phyloP scores from a whole-genome alignment of 2,113 vertebrate species.

The Ploceus nigricollis region DNA sequence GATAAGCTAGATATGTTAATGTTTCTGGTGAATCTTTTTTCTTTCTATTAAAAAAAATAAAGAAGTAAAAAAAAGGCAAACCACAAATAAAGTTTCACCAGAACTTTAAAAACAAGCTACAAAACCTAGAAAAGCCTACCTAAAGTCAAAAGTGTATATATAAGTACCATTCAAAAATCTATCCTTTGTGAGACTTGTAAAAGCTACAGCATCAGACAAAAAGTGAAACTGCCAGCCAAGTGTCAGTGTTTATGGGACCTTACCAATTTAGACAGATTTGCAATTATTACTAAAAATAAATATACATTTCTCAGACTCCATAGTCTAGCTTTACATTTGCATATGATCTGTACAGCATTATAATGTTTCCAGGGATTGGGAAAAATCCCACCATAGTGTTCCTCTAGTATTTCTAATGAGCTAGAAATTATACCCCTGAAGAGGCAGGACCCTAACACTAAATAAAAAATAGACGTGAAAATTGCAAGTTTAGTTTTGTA shows the following conservation, averaged over 20 bases:
- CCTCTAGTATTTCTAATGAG: background rate
- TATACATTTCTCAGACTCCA: background rate
- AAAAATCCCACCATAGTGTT: background rate
- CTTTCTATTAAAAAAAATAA: background rate
- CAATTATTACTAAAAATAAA: background rate
- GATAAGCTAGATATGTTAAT: background rate
- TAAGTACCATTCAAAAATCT: background rate
- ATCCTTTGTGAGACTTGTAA: background rate
- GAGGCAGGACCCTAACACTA: background rate
- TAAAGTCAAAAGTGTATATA: background rate
- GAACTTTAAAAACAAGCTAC: background rate
- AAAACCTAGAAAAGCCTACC: background rate
- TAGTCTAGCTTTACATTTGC: background rate
- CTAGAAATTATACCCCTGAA: background rate
- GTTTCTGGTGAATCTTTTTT: background rate
- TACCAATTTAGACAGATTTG: background rate
- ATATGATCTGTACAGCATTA: background rate
- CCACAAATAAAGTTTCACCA: background rate
- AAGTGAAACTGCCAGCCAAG: background rate
- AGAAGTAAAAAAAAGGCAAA: background rate
- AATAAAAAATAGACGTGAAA: background rate
- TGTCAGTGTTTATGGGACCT: background rate
- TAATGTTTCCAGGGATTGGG: background rate
- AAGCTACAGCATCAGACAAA: background rate
- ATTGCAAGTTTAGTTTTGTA: background rate